Evolutionary conservation across 1,140 invertebrate species (phyloP).

Genomic region (Oreohelix idahoensis): DNA sequence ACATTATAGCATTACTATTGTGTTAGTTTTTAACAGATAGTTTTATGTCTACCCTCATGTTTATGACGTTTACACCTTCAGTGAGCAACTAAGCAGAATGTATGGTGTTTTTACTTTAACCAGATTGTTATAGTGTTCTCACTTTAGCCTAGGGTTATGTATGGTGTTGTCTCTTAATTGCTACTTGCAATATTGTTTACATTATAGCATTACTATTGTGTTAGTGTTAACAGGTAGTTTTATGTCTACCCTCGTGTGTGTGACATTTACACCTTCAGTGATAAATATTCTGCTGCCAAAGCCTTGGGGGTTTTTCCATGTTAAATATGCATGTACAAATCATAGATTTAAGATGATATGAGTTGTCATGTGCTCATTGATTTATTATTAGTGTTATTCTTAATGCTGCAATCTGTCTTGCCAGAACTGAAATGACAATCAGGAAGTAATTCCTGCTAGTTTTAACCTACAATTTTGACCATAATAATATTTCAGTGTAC

Average conservation of each 20-base stretch:
- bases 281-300: not conserved
- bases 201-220: not conserved
- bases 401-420: no score
- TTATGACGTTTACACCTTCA: not conserved
- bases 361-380: no score
- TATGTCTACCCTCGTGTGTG: not conserved
- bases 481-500: no score
- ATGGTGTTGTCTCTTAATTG: not conserved
- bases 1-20: not conserved
- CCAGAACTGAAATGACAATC: no score
- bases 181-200: not conserved
- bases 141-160: not conserved
- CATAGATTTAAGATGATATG: no score
- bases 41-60: not conserved
- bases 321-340: no score
- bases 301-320: no score
- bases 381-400: no score
- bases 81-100: not conserved
- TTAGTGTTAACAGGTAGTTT: not conserved
- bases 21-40: not conserved
- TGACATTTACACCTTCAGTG: not conserved
- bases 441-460: no score
- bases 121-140: not conserved
- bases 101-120: not conserved
- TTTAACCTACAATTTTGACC: no score